phyloP scores from a whole-genome alignment of 2,888 invertebrate species.

The Muschampia plurimacula region DNA sequence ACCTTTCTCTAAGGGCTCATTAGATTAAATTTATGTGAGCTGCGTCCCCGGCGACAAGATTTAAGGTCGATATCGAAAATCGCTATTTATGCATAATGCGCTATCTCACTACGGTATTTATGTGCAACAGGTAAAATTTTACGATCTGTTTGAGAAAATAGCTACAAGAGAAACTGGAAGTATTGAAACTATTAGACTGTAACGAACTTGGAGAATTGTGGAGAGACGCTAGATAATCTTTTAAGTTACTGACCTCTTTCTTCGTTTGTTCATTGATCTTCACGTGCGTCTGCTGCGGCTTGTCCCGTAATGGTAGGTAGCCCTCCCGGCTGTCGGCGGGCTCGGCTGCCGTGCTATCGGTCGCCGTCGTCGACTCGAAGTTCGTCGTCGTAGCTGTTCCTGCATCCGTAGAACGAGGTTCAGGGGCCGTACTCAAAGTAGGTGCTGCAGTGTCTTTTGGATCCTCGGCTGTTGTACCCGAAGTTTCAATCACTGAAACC shows the following conservation, averaged over 20 bases:
- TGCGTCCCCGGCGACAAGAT: constrained; percentile 31
- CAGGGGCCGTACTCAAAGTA: constrained; percentile 68
- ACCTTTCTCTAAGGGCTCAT: constrained; percentile 71
- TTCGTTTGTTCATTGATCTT: constrained; percentile 84
- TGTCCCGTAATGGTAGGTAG: constrained; percentile 79
- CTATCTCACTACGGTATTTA: constrained; percentile 27
- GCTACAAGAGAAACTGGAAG: constrained; percentile 42
- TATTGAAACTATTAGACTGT: constrained; percentile 69
- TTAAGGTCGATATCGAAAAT: constrained; percentile 36
- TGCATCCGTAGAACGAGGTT: constrained; percentile 67
- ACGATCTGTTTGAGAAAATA: constrained; percentile 30
- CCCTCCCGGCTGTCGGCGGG: constrained; percentile 81
- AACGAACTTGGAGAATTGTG: constrained; percentile 58
- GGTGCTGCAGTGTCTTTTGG: constrained; percentile 60
- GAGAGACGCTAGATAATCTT: constrained; percentile 56
- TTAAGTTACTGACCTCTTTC: constrained; percentile 83
- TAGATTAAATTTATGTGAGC: constrained; percentile 65
- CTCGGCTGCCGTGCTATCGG: constrained; percentile 70
- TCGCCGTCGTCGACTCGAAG: constrained; percentile 65
- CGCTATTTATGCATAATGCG: constrained; percentile 27
- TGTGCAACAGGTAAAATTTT: constrained; percentile 22
- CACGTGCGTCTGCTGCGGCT: constrained; percentile 78
- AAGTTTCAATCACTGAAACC: constrained; percentile 69
- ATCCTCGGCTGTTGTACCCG: constrained; percentile 67
- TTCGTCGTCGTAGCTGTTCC: constrained; percentile 69